Conservation (phyloP, 2,888 invertebrate genomes). For the Protodeltote pygarga region DNA sequence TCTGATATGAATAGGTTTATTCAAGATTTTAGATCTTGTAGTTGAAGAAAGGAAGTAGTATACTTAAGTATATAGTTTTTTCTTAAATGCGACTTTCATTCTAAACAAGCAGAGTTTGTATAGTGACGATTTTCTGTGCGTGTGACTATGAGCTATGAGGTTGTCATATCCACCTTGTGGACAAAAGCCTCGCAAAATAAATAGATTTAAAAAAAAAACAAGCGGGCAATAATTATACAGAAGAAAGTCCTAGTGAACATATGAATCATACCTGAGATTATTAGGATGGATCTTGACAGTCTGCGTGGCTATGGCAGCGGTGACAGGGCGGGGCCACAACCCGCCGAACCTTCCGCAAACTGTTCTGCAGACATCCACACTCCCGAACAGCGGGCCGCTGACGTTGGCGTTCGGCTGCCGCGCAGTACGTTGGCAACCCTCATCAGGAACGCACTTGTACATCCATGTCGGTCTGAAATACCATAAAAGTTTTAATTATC, state of each 20-base stretch:
- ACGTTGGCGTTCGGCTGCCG: constrained; percentile 61
- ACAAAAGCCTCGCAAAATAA: too few species aligned
- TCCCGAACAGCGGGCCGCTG: constrained; percentile 64
- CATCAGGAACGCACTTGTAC: constrained; percentile 71
- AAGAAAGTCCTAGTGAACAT: not conserved
- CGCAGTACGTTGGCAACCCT: constrained; percentile 75
- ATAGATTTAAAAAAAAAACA: too few species aligned
- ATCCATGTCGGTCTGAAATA: constrained; percentile 75
- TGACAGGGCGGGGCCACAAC: constrained; percentile 90
- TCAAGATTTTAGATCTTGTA: too few species aligned
- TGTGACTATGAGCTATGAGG: too few species aligned
- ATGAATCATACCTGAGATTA: constrained; percentile 71
- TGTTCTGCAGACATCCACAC: constrained; percentile 88
- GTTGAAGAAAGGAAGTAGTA: too few species aligned
- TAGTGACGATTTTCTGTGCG: too few species aligned
- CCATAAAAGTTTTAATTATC: not conserved
- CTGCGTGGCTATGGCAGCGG: constrained; percentile 72
- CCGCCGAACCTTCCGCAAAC: constrained; percentile 90
- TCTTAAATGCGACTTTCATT: too few species aligned
- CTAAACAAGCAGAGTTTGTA: too few species aligned
- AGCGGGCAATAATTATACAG: too few species aligned
- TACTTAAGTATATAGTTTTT: too few species aligned
- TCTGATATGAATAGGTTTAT: too few species aligned
- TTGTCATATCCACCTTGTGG: too few species aligned
- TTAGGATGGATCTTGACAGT: constrained; percentile 87